phyloP scores from a whole-genome alignment of 1,140 invertebrate genomes.

The Lasioglossum baleicum region DNA sequence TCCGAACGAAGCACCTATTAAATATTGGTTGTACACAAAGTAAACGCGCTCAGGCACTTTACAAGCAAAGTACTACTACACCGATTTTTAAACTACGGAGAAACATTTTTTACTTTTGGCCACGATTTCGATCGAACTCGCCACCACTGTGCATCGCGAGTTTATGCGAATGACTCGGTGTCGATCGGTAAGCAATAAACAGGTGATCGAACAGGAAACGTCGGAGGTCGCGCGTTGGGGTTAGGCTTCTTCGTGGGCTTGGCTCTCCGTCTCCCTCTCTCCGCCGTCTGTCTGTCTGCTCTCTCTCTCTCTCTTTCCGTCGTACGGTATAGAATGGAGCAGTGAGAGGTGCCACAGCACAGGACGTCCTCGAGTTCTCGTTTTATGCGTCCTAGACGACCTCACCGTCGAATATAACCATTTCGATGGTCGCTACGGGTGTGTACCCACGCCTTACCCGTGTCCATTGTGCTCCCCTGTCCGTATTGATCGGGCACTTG shows the following conservation, averaged over 20 bases:
- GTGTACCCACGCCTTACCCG: conserved; percentile 14
- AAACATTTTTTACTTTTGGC: no score
- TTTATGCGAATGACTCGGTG: no score
- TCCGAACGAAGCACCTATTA: no score
- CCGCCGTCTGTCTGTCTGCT: background rate
- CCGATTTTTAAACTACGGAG: no score
- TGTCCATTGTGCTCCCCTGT: conserved; percentile 38
- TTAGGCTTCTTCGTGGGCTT: conserved; percentile 66
- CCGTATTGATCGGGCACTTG: conserved; percentile 5
- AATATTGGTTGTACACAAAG: no score
- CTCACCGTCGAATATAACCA: conserved; percentile 77
- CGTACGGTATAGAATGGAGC: conserved; percentile 40
- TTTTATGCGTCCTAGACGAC: conserved; percentile 76
- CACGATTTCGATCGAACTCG: no score
- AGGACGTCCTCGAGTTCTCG: conserved; percentile 73
- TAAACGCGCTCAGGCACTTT: no score
- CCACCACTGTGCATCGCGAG: no score
- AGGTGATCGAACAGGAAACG: conserved; percentile 69
- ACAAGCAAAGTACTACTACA: no score
- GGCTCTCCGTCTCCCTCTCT: conserved; percentile 9
- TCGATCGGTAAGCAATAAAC: no score
- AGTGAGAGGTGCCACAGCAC: conserved; percentile 60
- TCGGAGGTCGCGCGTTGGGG: conserved; percentile 66
- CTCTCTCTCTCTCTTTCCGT: background rate
- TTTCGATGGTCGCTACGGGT: conserved; percentile 55